Evolutionary conservation across 2,113 vertebrate species (phyloP), one percentile per base, ranked within the genome.

Genomic region (Apus apus): DNA sequence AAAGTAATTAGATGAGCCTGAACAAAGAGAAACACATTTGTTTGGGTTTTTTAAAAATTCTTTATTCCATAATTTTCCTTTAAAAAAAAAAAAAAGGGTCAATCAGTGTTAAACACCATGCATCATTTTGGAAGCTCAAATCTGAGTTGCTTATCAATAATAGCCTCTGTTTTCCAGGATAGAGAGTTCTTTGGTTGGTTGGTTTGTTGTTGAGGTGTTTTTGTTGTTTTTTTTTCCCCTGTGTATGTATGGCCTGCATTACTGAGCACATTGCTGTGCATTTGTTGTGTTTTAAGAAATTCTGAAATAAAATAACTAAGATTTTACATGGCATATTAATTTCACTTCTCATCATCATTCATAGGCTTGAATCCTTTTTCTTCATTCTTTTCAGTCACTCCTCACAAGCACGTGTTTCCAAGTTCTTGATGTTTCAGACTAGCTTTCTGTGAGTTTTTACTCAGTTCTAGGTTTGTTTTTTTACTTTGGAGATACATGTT

Each of bases 41-140:
- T 22, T 5, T 21, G 15, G 22, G 45, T 40, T 30, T 62, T 45
- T 8, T 1, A 1, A 40, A 23, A 43, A 9, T 10, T 54, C 15
- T 13, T 34, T 71, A 72, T 51, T 56, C 4, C 5, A 43, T 54
- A 0, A 25, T 74, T 88, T 80, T 85, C 12, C 16, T 58, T 79
- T 62, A 74, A 54, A 38, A 77, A n/a, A 19, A 0, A 0, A 4
- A 40, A n/a, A n/a, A n/a, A n/a, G 15, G 2, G 34, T 77, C 11
- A 61, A 87, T 23, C 57, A 54, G n/a, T 56, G n/a, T 66, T 57
- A 15, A 77, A 27, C 7, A 30, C 13, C 4, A 40, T 30, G 25
- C 7, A 62, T 15, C 15, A 11, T 77, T 81, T 48, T 21, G 53
- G 25, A 27, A 30, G 7, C 18, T 36, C 0, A 0, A 34, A 34